Base-by-base conservation (phyloP, 2,888 invertebrate genomes). In the Agrotis exclamationis region DNA sequence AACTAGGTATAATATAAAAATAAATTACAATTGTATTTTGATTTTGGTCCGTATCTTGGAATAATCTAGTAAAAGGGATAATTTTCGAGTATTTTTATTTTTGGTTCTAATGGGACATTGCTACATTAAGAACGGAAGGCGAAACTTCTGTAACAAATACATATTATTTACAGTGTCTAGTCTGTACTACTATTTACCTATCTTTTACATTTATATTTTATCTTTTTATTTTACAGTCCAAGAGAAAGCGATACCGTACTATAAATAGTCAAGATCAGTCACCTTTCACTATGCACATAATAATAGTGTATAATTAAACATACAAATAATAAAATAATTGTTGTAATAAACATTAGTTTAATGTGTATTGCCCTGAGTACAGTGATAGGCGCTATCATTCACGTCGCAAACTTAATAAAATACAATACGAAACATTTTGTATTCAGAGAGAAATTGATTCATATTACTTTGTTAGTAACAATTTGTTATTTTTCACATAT, bases 371-470 rank as follows among this genome's bases (percentile, higher is more conserved):
- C 76, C 33, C 62, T 3, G 24, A 20, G 51, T 1, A 1, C 4
- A n/a, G 13, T 2, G 57, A 80, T 62, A 80, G 77, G 64, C 69
- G 69, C 39, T 80, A 77, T 79, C 74, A 59, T 39, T n/a, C n/a
- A n/a, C n/a, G 60, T 33, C n/a, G 9, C 7, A 24, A 44, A 22
- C 39, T 9, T 20, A 44, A 13, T 14, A 13, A 11, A 24, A 16
- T 53, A 24, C 51, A 16, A 28, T 28, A 28, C 28, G 4, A 28
- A 5, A 28, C 28, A 28, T 28, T 28, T 24, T 24, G 24, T 24
- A 24, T 24, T 24, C 24, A 24, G 14, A n/a, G 14, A 45, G 39
- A 63, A 20, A 44, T 44, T 2, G 3, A 64, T 20, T 33, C 28
- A 14, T 20, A 56, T 56, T 45, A 20, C n/a, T n/a, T n/a, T n/a